Percentiles rank a stretch among this genome's conserved stretches.
These are phyloP conservation scores for Diadegma fenestrale DNA, from an alignment of 2,888 invertebrate genomes.

Conservation along the genomic window DNA sequence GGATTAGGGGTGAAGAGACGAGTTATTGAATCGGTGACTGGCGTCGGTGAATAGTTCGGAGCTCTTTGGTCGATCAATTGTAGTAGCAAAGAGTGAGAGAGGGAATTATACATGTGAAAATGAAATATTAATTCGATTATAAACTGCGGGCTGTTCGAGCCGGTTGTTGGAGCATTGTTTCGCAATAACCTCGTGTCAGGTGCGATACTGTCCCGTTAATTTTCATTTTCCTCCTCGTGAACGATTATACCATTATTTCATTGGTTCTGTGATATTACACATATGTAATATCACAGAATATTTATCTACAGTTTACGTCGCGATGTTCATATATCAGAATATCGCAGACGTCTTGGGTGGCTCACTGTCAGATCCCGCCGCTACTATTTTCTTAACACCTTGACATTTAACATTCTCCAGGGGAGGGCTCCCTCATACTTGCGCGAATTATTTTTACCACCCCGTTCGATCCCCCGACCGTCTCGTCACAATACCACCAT, in stretches of 20 bases:
- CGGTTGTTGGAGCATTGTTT: conserved; percentile 24
- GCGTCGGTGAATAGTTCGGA: conserved; percentile 1
- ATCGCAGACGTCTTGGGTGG: too few species aligned
- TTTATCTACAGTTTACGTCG: too few species aligned
- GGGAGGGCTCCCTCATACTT: too few species aligned
- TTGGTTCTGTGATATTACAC: neutral
- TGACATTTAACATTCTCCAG: too few species aligned
- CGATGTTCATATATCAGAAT: too few species aligned
- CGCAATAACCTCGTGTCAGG: neutral
- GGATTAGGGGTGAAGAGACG: neutral
- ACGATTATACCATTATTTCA: conserved; percentile 45
- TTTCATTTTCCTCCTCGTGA: conserved; percentile 12
- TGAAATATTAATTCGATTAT: conserved; percentile 66
- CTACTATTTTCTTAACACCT: too few species aligned
- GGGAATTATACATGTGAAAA: conserved; percentile 27
- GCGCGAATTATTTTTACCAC: too few species aligned
- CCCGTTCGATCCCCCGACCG: too few species aligned
- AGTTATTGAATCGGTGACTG: conserved; percentile 20
- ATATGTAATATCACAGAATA: too few species aligned
- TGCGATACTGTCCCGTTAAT: conserved; percentile 18
- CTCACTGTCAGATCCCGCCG: too few species aligned
- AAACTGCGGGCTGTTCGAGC: conserved; percentile 34
- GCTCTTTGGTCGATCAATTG: conserved; percentile 50
- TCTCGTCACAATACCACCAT: too few species aligned
- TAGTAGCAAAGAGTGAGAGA: neutral